Conservation (phyloP, 2,797 vertebrate species). For the Decapterus maruadsi region DNA sequence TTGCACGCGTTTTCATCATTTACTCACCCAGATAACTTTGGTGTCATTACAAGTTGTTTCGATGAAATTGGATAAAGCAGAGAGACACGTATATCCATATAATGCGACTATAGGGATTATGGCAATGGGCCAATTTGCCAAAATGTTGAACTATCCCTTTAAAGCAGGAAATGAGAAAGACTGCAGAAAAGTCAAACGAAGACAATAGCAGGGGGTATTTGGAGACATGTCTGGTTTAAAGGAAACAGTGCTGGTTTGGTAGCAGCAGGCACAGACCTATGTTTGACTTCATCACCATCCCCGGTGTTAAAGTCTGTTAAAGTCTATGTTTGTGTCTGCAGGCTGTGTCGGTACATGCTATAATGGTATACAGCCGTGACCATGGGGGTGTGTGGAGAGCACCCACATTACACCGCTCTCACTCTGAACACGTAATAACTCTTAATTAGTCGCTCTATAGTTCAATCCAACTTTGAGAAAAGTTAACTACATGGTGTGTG, state of each 20-base stretch:
- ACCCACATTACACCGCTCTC: slow-evolving; percentile 2
- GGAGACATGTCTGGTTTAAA: not conserved
- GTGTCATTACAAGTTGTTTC: too few relatives aligned
- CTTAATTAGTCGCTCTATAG: slow-evolving; percentile 21
- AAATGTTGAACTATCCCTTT: not conserved
- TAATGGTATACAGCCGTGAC: slow-evolving; percentile 12
- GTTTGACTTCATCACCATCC: not conserved
- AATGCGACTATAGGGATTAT: too few relatives aligned
- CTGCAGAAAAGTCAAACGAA: slow-evolving; percentile 21
- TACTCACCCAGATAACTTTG: too few relatives aligned
- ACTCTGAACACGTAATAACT: slow-evolving; percentile 23
- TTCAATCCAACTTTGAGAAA: slow-evolving; percentile 12
- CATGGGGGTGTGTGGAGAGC: slow-evolving; percentile 22
- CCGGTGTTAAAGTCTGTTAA: slow-evolving; percentile 21
- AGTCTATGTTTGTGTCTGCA: slow-evolving; percentile 4
- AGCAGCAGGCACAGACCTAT: slow-evolving; percentile 15
- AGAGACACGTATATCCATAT: too few relatives aligned
- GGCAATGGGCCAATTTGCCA: too few relatives aligned
- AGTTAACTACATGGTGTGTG: slow-evolving; percentile 14
- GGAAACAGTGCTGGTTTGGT: not conserved
- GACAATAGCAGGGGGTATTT: slow-evolving; percentile 18
- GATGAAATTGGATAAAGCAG: too few relatives aligned
- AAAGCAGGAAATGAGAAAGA: slow-evolving; percentile 3
- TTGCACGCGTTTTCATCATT: too few relatives aligned
- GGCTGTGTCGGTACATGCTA: slow-evolving; percentile 27